Evolutionary conservation across 2,113 vertebrate genomes (phyloP).

Genomic region (Mixornis gularis): DNA sequence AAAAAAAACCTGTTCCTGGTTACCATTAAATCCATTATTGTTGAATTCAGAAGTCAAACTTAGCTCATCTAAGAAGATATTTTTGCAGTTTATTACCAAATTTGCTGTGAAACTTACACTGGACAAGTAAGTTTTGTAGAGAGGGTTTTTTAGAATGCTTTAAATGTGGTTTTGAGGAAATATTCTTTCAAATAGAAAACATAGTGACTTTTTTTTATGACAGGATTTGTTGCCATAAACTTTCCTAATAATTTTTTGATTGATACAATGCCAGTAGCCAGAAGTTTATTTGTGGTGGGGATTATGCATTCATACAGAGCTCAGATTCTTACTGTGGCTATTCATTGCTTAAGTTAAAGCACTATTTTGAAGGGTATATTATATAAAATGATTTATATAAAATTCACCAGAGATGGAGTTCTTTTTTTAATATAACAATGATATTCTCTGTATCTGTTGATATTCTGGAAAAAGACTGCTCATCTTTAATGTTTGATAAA

Average conservation of each 20-base stretch:
- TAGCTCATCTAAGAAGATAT: not conserved
- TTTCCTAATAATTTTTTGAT: constrained; percentile 18
- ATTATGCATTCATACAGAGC: not conserved
- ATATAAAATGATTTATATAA: not conserved
- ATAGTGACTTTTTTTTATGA: constrained; percentile 45
- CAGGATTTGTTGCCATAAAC: constrained; percentile 51
- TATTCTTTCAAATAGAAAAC: constrained; percentile 56
- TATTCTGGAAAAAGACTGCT: not conserved
- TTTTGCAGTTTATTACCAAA: constrained; percentile 18
- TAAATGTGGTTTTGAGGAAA: constrained; percentile 44
- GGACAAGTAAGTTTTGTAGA: constrained; percentile 33
- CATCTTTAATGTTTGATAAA: not conserved
- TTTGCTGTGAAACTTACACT: constrained; percentile 17
- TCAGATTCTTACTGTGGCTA: not conserved
- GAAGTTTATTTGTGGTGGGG: not conserved
- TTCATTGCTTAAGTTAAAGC: not conserved
- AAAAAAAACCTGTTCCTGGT: not conserved
- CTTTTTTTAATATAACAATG: not conserved
- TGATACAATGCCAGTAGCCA: not conserved
- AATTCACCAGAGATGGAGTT: not conserved
- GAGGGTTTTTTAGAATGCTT: not conserved
- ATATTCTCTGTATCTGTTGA: not conserved
- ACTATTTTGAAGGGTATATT: not conserved
- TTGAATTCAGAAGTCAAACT: constrained; percentile 12
- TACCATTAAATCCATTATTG: not conserved